These are phyloP conservation scores for Calameuta idolon DNA, from an alignment of 2,888 invertebrate genomes.

Conservation along the genomic window DNA sequence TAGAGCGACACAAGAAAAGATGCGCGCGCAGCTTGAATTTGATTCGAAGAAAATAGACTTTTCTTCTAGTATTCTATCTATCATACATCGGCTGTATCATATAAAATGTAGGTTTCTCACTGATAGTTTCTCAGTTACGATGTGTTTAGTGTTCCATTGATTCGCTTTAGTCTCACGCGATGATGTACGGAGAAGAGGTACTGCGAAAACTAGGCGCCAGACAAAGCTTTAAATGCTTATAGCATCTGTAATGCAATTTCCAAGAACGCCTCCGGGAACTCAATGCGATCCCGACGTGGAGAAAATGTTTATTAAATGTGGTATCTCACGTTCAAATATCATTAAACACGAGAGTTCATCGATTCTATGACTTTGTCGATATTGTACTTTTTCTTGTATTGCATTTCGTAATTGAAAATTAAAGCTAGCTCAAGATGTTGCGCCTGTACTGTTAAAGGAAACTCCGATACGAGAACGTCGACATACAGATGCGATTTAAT, in stretches of 20 bases:
- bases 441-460: neutral
- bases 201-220: neutral
- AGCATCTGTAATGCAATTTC: neutral
- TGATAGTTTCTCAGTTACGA: neutral
- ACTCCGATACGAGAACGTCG: neutral
- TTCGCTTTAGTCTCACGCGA: neutral
- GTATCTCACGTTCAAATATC: neutral
- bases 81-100: neutral
- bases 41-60: neutral
- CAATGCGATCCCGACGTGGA: neutral
- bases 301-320: neutral
- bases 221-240: neutral
- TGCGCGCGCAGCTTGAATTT: neutral
- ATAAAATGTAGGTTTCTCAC: neutral
- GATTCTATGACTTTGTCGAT: neutral
- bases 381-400: neutral
- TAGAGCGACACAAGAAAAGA: neutral
- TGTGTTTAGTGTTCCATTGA: neutral
- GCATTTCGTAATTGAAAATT: neutral
- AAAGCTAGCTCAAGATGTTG: neutral
- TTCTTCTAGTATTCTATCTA: neutral
- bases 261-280: neutral
- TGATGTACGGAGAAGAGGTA: neutral
- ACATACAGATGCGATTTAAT: conserved; percentile 18
- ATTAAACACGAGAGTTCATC: neutral